phyloP scores from a whole-genome alignment of 2,113 vertebrate species.

The Hiodon alosoides region DNA sequence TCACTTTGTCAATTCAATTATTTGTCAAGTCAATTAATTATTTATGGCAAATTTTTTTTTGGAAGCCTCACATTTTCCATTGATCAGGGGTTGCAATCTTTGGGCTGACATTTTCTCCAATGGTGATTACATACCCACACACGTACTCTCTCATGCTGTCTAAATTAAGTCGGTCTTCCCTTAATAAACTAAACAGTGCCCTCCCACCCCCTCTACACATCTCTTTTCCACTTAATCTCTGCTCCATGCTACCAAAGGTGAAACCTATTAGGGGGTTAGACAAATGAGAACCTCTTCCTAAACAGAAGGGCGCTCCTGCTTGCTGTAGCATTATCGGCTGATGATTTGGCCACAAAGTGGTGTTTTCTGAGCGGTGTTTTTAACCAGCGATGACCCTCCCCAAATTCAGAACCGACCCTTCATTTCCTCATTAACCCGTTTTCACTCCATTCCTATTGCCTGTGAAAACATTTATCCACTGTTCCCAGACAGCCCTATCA shows the following conservation, averaged over 20 bases:
- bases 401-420: slow-evolving; percentile 3
- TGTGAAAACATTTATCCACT: slow-evolving; percentile 49
- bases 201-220: background rate
- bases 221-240: slow-evolving; percentile 46
- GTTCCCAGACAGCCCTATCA: slow-evolving; percentile 1
- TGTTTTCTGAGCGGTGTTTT: background rate
- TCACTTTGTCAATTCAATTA: no score
- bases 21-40: no score
- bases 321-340: background rate
- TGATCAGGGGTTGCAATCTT: no score
- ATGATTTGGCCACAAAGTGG: background rate
- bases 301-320: background rate
- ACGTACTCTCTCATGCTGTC: slow-evolving; percentile 19
- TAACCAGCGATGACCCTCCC: slow-evolving; percentile 20
- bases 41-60: no score
- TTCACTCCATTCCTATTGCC: slow-evolving; percentile 56
- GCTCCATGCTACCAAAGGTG: slow-evolving; percentile 49
- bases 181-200: slow-evolving; percentile 42
- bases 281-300: slow-evolving; percentile 43
- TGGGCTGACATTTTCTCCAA: no score
- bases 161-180: slow-evolving; percentile 51
- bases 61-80: no score
- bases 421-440: slow-evolving; percentile 45
- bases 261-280: slow-evolving; percentile 51
- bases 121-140: background rate